These are phyloP conservation scores for Cabera pusaria DNA, from an alignment of 2,888 invertebrate species.

Conservation along the genomic window DNA sequence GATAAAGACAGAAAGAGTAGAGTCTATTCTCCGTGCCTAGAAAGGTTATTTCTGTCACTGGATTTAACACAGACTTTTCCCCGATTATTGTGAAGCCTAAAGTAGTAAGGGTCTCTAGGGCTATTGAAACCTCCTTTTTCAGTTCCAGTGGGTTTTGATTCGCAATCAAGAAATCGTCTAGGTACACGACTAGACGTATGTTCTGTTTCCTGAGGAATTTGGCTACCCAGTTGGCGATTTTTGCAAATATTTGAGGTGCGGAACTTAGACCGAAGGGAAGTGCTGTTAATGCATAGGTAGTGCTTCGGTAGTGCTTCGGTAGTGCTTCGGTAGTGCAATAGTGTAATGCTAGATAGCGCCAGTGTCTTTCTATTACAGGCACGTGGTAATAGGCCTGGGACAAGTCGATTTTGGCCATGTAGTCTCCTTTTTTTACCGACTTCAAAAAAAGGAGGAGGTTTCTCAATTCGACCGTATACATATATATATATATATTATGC, in stretches of 20 bases:
- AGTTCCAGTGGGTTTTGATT: conserved; percentile 15
- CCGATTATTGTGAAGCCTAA: not conserved
- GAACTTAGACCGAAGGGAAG: conserved; percentile 26
- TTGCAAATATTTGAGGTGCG: conserved; percentile 23
- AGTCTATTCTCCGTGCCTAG: too few species aligned
- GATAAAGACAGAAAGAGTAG: too few species aligned
- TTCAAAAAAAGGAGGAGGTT: too few species aligned
- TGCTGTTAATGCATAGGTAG: conserved; percentile 18
- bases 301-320: not conserved
- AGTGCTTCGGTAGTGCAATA: too few species aligned
- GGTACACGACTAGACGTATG: conserved; percentile 24
- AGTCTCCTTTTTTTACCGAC: conserved; percentile 16
- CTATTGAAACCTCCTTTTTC: too few species aligned
- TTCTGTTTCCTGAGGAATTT: conserved; percentile 8
- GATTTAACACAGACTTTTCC: not conserved
- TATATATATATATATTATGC: too few species aligned
- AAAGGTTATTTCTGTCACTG: not conserved
- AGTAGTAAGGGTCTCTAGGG: too few species aligned
- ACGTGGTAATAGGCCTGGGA: conserved; percentile 20
- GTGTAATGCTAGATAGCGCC: conserved; percentile 6
- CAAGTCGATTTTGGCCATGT: conserved; percentile 21
- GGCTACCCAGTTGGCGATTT: conserved; percentile 25
- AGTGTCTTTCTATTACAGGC: conserved; percentile 1
- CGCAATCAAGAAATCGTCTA: conserved; percentile 27
- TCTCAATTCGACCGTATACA: too few species aligned